These are phyloP conservation scores for Ceratothoa steindachneri DNA, from an alignment of 2,888 invertebrate genomes.

Conservation along the genomic window DNA sequence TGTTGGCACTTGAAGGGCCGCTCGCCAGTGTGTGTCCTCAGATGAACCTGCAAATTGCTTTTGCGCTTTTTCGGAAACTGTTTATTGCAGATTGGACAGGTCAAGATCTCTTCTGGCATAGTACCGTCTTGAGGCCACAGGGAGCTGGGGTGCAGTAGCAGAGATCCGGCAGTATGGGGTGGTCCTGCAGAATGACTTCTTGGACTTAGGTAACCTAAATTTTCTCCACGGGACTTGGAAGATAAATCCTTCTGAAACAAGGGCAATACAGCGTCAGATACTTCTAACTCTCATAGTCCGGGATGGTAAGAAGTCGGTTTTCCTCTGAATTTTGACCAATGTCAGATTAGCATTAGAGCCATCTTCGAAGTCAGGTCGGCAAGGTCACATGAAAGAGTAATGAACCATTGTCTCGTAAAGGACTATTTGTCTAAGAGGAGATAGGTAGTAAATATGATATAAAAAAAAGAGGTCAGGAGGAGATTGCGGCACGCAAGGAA, in stretches of 20 bases:
- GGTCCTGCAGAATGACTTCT: constrained; percentile 24
- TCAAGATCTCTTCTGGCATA: constrained; percentile 40
- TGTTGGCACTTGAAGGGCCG: constrained; percentile 47
- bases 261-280: constrained; percentile 25
- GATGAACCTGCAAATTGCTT: constrained; percentile 42
- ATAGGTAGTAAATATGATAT: too few species aligned
- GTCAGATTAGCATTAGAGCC: background rate
- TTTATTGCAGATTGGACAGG: constrained; percentile 45
- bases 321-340: background rate
- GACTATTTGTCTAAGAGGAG: too few species aligned
- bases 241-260: constrained; percentile 48
- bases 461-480: too few species aligned
- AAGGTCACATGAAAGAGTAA: too few species aligned
- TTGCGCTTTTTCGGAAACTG: constrained; percentile 46
- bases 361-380: background rate
- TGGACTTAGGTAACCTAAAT: constrained; percentile 39
- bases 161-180: constrained; percentile 22
- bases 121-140: constrained; percentile 44
- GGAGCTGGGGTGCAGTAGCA: constrained; percentile 39
- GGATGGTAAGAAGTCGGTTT: background rate
- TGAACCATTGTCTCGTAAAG: too few species aligned
- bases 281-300: background rate
- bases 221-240: constrained; percentile 33
- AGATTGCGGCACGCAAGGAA: too few species aligned
- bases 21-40: constrained; percentile 46